Evolutionary conservation across 2,888 invertebrate species (phyloP), one percentile per base, ranked within the genome.

Genomic region (Alloplasta piceator): DNA sequence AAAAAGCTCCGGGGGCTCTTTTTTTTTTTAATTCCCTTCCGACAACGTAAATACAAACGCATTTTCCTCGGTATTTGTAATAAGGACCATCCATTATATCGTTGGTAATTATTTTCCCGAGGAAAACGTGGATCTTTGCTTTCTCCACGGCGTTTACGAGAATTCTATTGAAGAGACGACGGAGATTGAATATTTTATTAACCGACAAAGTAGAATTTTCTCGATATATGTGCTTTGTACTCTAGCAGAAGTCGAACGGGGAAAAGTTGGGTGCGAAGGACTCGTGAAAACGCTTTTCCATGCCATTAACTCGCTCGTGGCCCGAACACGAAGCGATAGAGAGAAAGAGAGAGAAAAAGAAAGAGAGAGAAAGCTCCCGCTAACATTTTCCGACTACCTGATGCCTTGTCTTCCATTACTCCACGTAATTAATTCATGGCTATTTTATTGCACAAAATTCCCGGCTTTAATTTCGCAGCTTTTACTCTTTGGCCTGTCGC

Each of bases 351-450:
- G 41, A 14, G n/a, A 39, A n/a, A 60, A 9, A 61, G 43, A 41
- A 38, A 60, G 16, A 16, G 71, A 70, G 60, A 16, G 14, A 52
- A n/a, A 12, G 6, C 14, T 12, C 52, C 6, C 14, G 50, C 7
- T 7, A 14, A 58, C 36, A 6, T 63, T 36, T 58, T 55, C 38
- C 50, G 12, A 12, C 26, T 48, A 46, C 70, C 39, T 67, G 46
- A 66, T 55, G 66, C 12, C 63, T 64, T 46, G 48, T 36, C 55
- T 55, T 36, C 48, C 26, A 6, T 26, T n/a, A 58, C 71, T 61
- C 48, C 46, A 16, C 38, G 12, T 74, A 80, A 84, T 84, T 82
- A 84, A 84, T 84, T 82, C 80, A 78, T 76, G 68, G 52, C 78
- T 68, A 80, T 80, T 84, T 82, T 77, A 82, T 78, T 70, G 48